Percentiles rank a stretch among this genome's conserved stretches.
Evolutionary conservation across 64 coral and sea anemone genomes (phyloP).

Genomic region (Actinia equina): DNA sequence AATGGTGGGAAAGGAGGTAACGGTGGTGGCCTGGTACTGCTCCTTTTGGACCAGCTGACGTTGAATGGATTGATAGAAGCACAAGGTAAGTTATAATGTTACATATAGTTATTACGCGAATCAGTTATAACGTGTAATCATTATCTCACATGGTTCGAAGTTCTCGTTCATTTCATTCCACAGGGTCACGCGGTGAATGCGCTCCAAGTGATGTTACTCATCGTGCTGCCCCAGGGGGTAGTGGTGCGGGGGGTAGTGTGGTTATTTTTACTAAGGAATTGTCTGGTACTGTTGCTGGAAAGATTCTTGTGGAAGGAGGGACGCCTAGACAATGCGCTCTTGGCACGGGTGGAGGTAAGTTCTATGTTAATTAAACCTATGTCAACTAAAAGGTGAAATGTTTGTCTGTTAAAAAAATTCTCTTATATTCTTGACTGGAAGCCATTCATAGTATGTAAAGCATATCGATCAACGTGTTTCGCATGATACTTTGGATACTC

Average conservation of each 20-base stretch:
- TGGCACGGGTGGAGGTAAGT: constrained; percentile 31
- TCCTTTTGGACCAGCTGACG: constrained; percentile 26
- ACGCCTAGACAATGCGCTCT: neutral
- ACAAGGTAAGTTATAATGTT: constrained; percentile 19
- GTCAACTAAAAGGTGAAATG: neutral
- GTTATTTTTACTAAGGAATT: constrained; percentile 41
- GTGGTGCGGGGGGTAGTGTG: constrained; percentile 53
- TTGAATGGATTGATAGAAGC: constrained; percentile 27
- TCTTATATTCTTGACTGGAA: too few species aligned
- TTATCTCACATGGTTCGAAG: neutral
- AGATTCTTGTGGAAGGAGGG: constrained; percentile 30
- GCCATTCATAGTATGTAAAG: too few species aligned
- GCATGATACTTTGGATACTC: too few species aligned
- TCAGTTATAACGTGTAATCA: neutral
- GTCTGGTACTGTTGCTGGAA: constrained; percentile 1
- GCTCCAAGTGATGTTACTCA: neutral
- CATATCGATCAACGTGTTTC: too few species aligned
- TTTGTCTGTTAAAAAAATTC: too few species aligned
- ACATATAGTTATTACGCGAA: neutral
- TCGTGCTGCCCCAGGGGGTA: constrained; percentile 36
- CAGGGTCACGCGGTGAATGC: constrained; percentile 2
- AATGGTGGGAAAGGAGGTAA: constrained; percentile 30
- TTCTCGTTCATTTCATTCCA: neutral
- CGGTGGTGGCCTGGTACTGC: constrained; percentile 41
- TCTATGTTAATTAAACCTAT: neutral